Percentiles rank a stretch among this genome's conserved stretches.
Evolutionary conservation across 2,113 vertebrate genomes (phyloP).

Genomic region (Ctenodactylus gundi): DNA sequence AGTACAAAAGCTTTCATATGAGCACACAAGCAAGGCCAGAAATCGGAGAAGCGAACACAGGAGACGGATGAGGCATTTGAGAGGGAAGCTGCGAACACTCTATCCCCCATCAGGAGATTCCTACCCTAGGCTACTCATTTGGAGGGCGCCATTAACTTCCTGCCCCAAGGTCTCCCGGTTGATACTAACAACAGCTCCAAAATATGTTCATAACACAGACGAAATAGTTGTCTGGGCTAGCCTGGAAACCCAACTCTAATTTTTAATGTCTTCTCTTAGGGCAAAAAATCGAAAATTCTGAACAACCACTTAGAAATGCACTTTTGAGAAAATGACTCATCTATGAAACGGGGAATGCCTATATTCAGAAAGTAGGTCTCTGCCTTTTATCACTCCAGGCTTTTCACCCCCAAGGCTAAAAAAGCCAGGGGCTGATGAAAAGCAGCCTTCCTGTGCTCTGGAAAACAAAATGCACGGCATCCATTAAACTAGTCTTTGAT

Average conservation of each 20-base stretch:
- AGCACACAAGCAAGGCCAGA: neutral
- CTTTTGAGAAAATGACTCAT: conserved; percentile 55
- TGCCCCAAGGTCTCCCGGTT: neutral
- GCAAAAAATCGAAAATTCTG: conserved; percentile 43
- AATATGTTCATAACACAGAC: neutral
- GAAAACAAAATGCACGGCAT: conserved; percentile 39
- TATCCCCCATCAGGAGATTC: neutral
- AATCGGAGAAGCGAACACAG: neutral
- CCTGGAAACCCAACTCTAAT: neutral
- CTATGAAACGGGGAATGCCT: neutral
- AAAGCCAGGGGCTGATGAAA: conserved; percentile 17
- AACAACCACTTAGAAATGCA: neutral
- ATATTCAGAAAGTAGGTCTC: conserved; percentile 48
- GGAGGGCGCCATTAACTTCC: neutral
- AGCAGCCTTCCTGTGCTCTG: neutral
- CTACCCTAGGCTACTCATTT: neutral
- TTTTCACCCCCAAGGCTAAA: conserved; percentile 41
- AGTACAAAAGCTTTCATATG: neutral
- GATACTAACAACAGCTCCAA: neutral
- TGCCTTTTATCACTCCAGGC: conserved; percentile 48
- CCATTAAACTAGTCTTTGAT: conserved; percentile 29
- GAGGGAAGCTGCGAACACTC: neutral
- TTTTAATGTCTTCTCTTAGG: conserved; percentile 11
- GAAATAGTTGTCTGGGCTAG: neutral
- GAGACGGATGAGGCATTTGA: neutral